Evolutionary conservation across 1,140 invertebrate genomes (phyloP).

Genomic region (Zaprionus kolodkinae): DNA sequence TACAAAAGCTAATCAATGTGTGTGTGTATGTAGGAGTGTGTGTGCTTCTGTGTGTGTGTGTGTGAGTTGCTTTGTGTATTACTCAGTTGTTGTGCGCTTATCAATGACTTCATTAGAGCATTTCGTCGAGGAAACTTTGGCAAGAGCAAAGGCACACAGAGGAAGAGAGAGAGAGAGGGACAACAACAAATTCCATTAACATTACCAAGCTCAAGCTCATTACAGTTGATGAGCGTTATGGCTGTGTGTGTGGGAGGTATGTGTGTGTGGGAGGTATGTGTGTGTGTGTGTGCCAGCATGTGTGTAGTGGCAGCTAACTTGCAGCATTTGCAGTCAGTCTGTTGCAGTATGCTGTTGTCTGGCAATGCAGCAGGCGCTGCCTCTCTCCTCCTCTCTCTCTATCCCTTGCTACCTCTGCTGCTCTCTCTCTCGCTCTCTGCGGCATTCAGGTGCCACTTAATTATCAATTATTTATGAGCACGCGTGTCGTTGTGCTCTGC

Average conservation of each 20-base stretch:
- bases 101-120: slow-evolving; percentile 79
- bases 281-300: too few species aligned
- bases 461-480: slow-evolving; percentile 80
- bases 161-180: neutral
- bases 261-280: slow-evolving; percentile 8
- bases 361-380: neutral
- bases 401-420: too few species aligned
- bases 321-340: slow-evolving; percentile 14
- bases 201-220: slow-evolving; percentile 74
- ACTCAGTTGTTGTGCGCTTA: slow-evolving; percentile 57
- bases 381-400: neutral
- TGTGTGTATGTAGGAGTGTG: neutral
- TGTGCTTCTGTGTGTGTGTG: slow-evolving; percentile 31
- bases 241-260: slow-evolving; percentile 16
- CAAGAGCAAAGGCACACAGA: too few species aligned
- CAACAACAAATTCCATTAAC: slow-evolving; percentile 76
- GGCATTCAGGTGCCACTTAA: slow-evolving; percentile 58
- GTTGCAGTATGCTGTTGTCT: slow-evolving; percentile 12
- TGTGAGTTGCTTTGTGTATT: slow-evolving; percentile 16
- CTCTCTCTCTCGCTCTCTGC: neutral
- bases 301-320: slow-evolving; percentile 18
- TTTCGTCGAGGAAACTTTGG: slow-evolving; percentile 14
- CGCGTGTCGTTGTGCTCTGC: slow-evolving; percentile 34
- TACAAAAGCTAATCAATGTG: slow-evolving; percentile 60
- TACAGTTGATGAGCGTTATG: slow-evolving; percentile 64